phyloP scores from a whole-genome alignment of 2,113 vertebrate species.

The Podarcis muralis region DNA sequence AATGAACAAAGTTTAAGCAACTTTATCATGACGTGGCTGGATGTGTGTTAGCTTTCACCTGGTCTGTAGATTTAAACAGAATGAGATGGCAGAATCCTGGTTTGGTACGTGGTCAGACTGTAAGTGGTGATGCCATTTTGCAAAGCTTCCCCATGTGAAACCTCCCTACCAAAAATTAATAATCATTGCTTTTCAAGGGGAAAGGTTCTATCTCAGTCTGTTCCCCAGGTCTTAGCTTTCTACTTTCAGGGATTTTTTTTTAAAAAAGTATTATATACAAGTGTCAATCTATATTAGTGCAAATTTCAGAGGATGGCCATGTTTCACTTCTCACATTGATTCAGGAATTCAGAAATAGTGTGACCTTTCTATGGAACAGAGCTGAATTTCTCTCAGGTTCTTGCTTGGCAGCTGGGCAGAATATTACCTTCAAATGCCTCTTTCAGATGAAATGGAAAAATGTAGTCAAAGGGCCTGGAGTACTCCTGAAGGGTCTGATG shows the following conservation, averaged over 20 bases:
- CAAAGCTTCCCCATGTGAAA: background rate
- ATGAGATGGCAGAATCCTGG: background rate
- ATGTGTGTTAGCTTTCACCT: background rate
- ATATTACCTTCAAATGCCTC: too few relatives aligned
- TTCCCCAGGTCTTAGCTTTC: background rate
- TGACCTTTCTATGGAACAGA: too few relatives aligned
- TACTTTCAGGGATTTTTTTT: background rate
- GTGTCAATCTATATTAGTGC: too few relatives aligned
- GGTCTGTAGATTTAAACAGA: background rate
- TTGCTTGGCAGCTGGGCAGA: too few relatives aligned
- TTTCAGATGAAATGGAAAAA: too few relatives aligned
- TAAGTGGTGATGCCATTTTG: background rate
- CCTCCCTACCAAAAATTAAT: background rate
- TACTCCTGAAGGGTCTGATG: background rate
- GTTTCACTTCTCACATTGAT: too few relatives aligned
- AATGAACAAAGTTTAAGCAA: background rate
- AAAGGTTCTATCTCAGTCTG: background rate
- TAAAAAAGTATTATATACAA: too few relatives aligned
- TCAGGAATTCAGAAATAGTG: too few relatives aligned
- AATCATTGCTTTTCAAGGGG: background rate
- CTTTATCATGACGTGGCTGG: background rate
- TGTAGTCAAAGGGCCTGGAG: background rate
- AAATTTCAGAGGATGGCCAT: too few relatives aligned
- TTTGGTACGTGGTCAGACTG: background rate
- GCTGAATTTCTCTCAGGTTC: too few relatives aligned